Evolutionary conservation across 2,797 vertebrate species (phyloP).

Genomic region (Siniperca obscura): DNA sequence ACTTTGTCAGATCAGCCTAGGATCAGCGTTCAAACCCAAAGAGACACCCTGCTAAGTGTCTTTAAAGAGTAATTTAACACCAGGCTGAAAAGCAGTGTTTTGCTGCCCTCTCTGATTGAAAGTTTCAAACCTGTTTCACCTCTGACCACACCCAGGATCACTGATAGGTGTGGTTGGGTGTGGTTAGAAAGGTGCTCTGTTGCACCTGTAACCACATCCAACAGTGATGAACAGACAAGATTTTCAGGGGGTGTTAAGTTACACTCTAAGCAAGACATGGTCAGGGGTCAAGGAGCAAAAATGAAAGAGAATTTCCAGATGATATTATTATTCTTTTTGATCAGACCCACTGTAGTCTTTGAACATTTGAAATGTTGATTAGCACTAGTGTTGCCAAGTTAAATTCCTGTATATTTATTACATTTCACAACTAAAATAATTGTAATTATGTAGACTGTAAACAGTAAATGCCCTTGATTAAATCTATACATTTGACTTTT

Average conservation of each 20-base stretch:
- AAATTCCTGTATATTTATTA: neutral
- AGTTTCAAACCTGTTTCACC: neutral
- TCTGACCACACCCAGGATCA: neutral
- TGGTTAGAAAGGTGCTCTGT: neutral
- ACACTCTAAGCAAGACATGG: neutral
- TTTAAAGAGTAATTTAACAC: neutral
- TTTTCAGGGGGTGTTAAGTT: neutral
- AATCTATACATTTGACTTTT: neutral
- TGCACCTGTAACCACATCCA: neutral
- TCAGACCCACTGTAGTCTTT: neutral
- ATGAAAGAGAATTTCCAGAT: neutral
- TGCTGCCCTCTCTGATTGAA: neutral
- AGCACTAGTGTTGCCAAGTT: neutral
- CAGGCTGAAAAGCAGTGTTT: neutral
- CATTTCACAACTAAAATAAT: neutral
- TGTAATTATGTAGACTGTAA: slow-evolving; percentile 5
- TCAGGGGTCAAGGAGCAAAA: neutral
- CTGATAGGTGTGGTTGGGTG: neutral
- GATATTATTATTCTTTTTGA: neutral
- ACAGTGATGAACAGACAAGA: too few species aligned
- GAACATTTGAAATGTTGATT: neutral
- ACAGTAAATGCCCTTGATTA: neutral
- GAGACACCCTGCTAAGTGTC: slow-evolving; percentile 4
- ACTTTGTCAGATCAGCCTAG: neutral
- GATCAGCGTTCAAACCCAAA: neutral